Conservation (phyloP, 1,140 invertebrate species). For the Heliconius himera region DNA sequence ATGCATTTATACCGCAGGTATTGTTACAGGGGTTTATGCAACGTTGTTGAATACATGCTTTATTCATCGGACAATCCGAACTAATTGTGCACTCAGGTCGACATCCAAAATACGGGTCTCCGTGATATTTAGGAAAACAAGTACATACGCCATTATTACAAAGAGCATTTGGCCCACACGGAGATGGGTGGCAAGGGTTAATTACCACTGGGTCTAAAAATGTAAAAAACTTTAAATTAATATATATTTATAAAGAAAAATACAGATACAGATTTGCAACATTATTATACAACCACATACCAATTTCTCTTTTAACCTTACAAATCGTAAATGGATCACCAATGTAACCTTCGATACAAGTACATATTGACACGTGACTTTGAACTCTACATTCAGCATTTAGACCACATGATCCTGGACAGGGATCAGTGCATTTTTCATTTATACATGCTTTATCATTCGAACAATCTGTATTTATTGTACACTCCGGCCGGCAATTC, state of each 20-base stretch:
- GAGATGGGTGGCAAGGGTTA: constrained; percentile 83
- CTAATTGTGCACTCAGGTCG: constrained; percentile 88
- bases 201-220: constrained; percentile 63
- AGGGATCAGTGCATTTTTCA: constrained; percentile 89
- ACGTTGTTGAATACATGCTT: constrained; percentile 87
- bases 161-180: constrained; percentile 88
- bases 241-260: background rate
- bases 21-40: constrained; percentile 88
- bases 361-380: constrained; percentile 88
- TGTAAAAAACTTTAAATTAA: constrained; percentile 4
- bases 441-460: constrained; percentile 88
- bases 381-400: constrained; percentile 89
- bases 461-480: constrained; percentile 87
- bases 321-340: constrained; percentile 87
- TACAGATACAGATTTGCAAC: no score
- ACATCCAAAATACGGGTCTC: constrained; percentile 87
- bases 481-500: constrained; percentile 88
- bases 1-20: constrained; percentile 87
- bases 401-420: constrained; percentile 88
- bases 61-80: constrained; percentile 87
- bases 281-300: constrained; percentile 38
- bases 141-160: constrained; percentile 90
- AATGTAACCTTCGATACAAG: constrained; percentile 85
- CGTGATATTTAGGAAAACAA: constrained; percentile 87
- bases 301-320: constrained; percentile 78